These are phyloP conservation scores for Chrysaora quinquecirrha DNA, from an alignment of 30 jellyfish, hydroid and myxozoan genomes.

Conservation along the genomic window DNA sequence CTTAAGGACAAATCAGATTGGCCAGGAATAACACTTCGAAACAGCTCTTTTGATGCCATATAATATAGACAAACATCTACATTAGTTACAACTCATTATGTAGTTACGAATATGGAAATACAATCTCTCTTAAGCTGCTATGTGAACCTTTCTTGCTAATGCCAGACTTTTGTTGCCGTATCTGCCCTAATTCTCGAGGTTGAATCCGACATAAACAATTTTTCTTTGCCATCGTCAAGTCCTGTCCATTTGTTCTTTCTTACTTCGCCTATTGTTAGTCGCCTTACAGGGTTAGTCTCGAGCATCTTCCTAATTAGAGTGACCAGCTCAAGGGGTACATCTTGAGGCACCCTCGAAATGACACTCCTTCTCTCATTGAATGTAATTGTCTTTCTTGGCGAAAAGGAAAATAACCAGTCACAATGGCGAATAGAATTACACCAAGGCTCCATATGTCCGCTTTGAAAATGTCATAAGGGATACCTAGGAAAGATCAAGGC, in stretches of 20 bases:
- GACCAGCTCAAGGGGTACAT: constrained; percentile 26
- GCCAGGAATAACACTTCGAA: no score
- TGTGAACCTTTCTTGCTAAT: no score
- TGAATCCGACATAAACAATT: no score
- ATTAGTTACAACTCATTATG: no score
- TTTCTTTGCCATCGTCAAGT: no score
- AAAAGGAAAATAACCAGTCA: constrained; percentile 63
- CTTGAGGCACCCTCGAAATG: constrained; percentile 48
- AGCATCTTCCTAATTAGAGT: constrained; percentile 32
- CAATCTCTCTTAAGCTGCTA: no score
- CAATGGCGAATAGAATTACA: constrained; percentile 54
- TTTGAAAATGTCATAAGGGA: constrained; percentile 63
- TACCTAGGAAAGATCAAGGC: constrained; percentile 30
- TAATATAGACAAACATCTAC: no score
- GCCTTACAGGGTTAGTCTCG: constrained; percentile 20
- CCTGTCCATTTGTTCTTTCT: constrained; percentile 44
- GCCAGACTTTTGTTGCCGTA: no score
- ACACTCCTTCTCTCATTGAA: constrained; percentile 48
- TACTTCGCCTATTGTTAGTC: constrained; percentile 36
- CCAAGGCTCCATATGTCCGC: constrained; percentile 88
- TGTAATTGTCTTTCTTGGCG: constrained; percentile 28
- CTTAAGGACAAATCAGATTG: no score
- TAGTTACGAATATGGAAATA: no score
- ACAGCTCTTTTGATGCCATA: no score
- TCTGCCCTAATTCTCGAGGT: no score